Evolutionary conservation across 2,888 invertebrate genomes (phyloP).

Genomic region (Eustalomyia histrio): DNA sequence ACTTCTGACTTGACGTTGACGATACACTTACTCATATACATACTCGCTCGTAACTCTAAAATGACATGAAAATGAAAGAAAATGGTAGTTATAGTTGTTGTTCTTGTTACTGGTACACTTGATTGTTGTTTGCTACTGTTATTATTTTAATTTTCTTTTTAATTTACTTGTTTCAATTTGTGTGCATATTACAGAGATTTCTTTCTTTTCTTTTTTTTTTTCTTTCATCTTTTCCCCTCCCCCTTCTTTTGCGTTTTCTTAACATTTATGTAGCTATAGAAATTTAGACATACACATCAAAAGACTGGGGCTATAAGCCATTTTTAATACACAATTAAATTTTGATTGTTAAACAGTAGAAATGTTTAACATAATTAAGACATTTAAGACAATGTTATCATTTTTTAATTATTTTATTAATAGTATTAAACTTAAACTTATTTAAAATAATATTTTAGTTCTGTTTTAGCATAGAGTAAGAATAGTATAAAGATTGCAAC

Average conservation of each 20-base stretch:
- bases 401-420: neutral
- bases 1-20: constrained; percentile 18
- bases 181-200: neutral
- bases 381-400: neutral
- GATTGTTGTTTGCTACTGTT: neutral
- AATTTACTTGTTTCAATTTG: neutral
- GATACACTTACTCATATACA: constrained; percentile 14
- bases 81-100: constrained; percentile 19
- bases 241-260: too few species aligned
- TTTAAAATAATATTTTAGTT: too few species aligned
- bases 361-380: neutral
- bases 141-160: constrained; percentile 15
- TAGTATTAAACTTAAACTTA: neutral
- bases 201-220: neutral
- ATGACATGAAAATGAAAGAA: constrained; percentile 31
- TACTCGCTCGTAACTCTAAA: constrained; percentile 35
- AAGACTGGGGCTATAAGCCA: neutral
- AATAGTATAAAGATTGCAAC: too few species aligned
- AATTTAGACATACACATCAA: neutral
- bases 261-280: neutral
- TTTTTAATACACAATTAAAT: constrained; percentile 49
- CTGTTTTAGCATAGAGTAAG: too few species aligned
- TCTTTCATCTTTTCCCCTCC: neutral
- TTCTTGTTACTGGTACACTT: neutral
- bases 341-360: constrained; percentile 27